These are phyloP conservation scores for Podabrus alpinus DNA, from an alignment of 2,888 invertebrate genomes.

Conservation along the genomic window DNA sequence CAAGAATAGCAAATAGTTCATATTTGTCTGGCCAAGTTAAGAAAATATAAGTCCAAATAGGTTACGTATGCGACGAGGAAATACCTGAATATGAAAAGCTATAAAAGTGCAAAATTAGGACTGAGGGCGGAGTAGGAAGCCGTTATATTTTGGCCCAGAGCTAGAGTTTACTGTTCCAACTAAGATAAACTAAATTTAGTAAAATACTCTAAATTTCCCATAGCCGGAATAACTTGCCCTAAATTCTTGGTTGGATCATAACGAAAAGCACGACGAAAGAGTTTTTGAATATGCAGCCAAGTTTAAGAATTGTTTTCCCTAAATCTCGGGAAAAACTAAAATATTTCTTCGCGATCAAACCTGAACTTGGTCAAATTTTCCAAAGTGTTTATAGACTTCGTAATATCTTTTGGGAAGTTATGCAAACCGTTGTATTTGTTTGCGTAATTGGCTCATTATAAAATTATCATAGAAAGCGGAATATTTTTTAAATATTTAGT, in stretches of 20 bases:
- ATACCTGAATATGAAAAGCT: neutral
- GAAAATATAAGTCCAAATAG: too few relatives aligned
- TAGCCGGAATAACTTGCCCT: neutral
- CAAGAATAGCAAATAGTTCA: too few relatives aligned
- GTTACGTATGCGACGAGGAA: neutral
- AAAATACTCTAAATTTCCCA: neutral
- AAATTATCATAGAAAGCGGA: neutral
- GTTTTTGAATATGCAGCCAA: too few relatives aligned
- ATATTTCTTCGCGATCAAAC: neutral
- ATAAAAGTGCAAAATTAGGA: neutral
- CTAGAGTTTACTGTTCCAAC: neutral
- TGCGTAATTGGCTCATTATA: neutral
- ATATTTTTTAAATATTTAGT: neutral
- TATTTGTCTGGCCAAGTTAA: too few relatives aligned
- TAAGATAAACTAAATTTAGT: neutral
- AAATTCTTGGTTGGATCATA: too few relatives aligned
- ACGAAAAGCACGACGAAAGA: neutral
- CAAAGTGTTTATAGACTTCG: neutral
- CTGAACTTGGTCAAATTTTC: neutral
- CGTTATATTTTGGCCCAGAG: neutral
- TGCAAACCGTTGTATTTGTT: neutral
- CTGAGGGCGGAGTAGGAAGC: neutral
- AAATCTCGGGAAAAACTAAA: too few relatives aligned
- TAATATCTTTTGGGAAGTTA: neutral
- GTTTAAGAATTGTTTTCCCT: too few relatives aligned